Conservation (phyloP, 2,888 invertebrate genomes). For the Helleia helle region DNA sequence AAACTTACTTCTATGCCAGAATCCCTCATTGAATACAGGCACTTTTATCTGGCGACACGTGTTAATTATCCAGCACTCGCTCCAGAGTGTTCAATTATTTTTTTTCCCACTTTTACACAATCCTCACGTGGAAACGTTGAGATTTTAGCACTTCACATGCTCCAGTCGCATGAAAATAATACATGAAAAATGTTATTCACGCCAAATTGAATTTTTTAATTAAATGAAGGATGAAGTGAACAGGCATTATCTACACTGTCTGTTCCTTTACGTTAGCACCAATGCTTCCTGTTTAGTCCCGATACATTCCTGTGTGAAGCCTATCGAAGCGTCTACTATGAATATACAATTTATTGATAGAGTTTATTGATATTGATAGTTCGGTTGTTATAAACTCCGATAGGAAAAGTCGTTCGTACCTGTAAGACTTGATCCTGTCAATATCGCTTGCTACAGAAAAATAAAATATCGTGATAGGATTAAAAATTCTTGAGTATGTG, state of each 20-base stretch:
- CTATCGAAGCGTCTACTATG: too few relatives aligned
- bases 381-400: too few relatives aligned
- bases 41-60: constrained; percentile 69
- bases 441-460: too few relatives aligned
- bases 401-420: too few relatives aligned
- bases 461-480: too few relatives aligned
- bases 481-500: too few relatives aligned
- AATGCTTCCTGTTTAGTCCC: constrained; percentile 10
- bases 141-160: constrained; percentile 71
- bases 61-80: constrained; percentile 70
- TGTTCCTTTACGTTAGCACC: constrained; percentile 30
- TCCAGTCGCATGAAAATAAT: constrained; percentile 58
- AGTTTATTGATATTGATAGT: too few relatives aligned
- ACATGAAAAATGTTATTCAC: constrained; percentile 42
- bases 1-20: constrained; percentile 8
- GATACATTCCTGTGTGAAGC: too few relatives aligned
- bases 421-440: too few relatives aligned
- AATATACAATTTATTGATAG: too few relatives aligned
- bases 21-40: constrained; percentile 55
- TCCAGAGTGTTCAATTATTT: constrained; percentile 67
- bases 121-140: constrained; percentile 66
- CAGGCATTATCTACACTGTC: constrained; percentile 29
- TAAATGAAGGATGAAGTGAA: constrained; percentile 49
- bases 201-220: constrained; percentile 54
- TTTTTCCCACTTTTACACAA: constrained; percentile 57